Conservation (phyloP, 2,888 invertebrate genomes). For the Thysanoteuthis rhombus region DNA sequence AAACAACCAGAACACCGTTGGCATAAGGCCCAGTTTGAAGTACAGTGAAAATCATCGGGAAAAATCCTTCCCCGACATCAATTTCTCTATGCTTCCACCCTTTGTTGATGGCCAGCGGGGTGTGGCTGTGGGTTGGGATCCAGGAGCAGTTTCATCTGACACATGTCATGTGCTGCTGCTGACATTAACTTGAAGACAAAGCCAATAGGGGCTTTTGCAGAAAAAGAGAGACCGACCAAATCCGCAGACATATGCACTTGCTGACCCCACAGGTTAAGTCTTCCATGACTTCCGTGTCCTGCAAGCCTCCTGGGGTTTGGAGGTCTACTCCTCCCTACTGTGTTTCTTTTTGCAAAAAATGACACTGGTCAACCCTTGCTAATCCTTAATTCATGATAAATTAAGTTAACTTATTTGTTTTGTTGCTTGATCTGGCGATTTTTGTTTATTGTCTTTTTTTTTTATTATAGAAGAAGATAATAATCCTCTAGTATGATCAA, state of each 20-base stretch:
- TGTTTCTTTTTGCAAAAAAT: not conserved
- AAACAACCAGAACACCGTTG: too few relatives aligned
- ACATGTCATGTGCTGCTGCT: not conserved
- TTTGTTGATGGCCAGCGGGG: not conserved
- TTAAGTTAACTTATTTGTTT: constrained; percentile 1
- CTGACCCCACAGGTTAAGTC: constrained; percentile 12
- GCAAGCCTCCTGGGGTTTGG: not conserved
- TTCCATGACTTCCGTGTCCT: not conserved
- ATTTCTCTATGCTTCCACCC: not conserved
- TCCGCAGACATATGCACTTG: not conserved
- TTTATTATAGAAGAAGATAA: not conserved
- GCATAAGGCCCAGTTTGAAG: too few relatives aligned
- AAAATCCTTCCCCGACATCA: not conserved
- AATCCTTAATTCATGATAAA: constrained; percentile 12
- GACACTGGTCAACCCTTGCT: not conserved
- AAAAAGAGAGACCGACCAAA: not conserved
- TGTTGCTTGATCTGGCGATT: not conserved
- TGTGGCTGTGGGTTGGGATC: not conserved
- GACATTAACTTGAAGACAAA: not conserved
- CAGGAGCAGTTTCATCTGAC: not conserved
- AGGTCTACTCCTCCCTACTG: not conserved
- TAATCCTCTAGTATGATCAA: not conserved
- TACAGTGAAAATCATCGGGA: too few relatives aligned
- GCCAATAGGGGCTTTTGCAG: constrained; percentile 12
- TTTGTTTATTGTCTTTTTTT: not conserved